Percentiles rank a stretch among this genome's conserved stretches.
Evolutionary conservation across 2,888 invertebrate genomes (phyloP).

Genomic region (Cinara cedri): DNA sequence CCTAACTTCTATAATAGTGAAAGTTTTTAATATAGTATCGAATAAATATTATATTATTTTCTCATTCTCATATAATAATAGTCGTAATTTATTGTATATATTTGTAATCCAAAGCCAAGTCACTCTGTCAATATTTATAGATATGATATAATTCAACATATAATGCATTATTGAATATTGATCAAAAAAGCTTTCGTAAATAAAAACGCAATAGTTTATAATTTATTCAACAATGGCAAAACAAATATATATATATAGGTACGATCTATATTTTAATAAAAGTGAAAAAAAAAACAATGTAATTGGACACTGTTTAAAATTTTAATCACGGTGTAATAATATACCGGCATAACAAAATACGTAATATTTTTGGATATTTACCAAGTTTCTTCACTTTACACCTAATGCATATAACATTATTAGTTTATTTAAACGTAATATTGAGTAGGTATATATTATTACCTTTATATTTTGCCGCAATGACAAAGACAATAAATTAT

Average conservation of each 20-base stretch:
- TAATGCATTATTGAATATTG: constrained; percentile 1
- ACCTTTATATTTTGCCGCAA: not conserved
- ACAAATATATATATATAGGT: too few species aligned
- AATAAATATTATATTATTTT: constrained; percentile 28
- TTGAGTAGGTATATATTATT: not conserved
- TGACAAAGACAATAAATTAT: not conserved
- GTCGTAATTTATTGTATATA: too few species aligned
- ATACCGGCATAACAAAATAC: not conserved
- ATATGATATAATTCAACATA: not conserved
- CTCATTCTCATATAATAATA: constrained; percentile 2
- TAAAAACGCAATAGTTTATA: constrained; percentile 5
- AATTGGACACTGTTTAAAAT: constrained; percentile 19
- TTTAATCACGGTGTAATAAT: not conserved
- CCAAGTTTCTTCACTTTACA: constrained; percentile 33
- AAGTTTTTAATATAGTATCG: constrained; percentile 26
- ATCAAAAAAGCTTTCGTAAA: not conserved
- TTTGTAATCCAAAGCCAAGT: constrained; percentile 13
- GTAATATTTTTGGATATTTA: constrained; percentile 41
- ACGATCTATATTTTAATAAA: constrained; percentile 5
- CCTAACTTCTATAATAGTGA: constrained; percentile 19
- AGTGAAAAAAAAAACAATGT: constrained; percentile 14
- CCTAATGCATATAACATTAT: constrained; percentile 18
- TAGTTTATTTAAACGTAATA: constrained; percentile 14
- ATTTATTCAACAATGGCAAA: constrained; percentile 1
- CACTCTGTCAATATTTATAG: constrained; percentile 8